Base-by-base conservation (phyloP, 2,113 vertebrate genomes). In the Mus pahari region DNA sequence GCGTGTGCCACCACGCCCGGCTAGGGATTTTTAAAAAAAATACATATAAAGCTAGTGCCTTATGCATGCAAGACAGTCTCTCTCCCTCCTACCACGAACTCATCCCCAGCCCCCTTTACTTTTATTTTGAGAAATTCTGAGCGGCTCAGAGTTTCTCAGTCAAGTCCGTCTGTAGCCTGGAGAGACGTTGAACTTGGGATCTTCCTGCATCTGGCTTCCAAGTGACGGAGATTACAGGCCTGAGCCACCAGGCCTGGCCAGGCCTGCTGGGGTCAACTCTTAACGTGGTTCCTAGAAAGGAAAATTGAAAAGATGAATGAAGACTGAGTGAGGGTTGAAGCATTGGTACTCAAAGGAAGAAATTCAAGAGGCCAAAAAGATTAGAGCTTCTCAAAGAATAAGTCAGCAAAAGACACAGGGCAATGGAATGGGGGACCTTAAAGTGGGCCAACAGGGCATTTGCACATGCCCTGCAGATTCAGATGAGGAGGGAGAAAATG, bases 401-500 rank as follows among this genome's bases (percentile, higher is more conserved):
- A 78, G 28, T 83, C 62, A 95, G 36, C 71, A 92, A 77, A 89
- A 24, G 28, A 77, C 53, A 87, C 13, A 66, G 26, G 39, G 71
- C 45, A 50, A 3, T 77, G 53, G 86, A 70, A 58, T 45, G 48
- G 8, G 22, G 14, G 13, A 42, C 45, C 45, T 91, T 92, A 39
- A 94, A n/a, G 6, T 77, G 94, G 36, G 33, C 82, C 50, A 53
- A 81, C 28, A 45, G 91, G 79, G 31, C 19, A 45, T 55, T 79
- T 83, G 36, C 39, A 22, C 26, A 75, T 42, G 8, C 28, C 87
- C 50, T 58, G 48, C 60, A 95, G 39, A 62, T 9, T 58, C 53
- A 24, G 20, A 55, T 83, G 16, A 75, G 19, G 9, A 70, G 66
- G 58, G 39, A 90, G 19, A 96, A 92, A 93, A 39, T 19, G 73